These are phyloP conservation scores for Botia kubotai DNA, from an alignment of 2,797 vertebrate genomes.

Conservation along the genomic window DNA sequence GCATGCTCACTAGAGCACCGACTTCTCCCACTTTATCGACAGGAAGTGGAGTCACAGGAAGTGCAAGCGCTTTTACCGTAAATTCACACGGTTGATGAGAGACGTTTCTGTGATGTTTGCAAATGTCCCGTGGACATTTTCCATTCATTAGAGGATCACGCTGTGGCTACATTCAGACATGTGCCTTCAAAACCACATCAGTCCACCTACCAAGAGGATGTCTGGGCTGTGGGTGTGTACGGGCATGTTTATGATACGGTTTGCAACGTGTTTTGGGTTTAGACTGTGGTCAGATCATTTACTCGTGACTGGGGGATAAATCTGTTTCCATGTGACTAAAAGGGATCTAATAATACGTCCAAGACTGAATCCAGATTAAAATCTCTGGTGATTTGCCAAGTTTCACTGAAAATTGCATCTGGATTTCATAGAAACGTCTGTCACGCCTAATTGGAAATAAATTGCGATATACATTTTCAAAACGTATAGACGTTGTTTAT, in stretches of 20 bases:
- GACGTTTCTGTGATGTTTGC: slow-evolving; percentile 47
- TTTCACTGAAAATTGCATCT: not conserved
- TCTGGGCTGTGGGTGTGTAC: slow-evolving; percentile 43
- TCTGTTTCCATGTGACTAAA: slow-evolving; percentile 17
- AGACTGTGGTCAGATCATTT: slow-evolving; percentile 44
- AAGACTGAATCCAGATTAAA: not conserved
- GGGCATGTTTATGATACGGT: slow-evolving; percentile 49
- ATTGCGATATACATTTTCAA: not conserved
- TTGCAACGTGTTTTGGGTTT: slow-evolving; percentile 27
- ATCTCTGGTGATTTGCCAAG: not conserved
- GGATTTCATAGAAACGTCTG: not conserved
- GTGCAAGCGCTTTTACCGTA: not conserved
- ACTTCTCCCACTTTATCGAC: not conserved
- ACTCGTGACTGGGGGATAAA: slow-evolving; percentile 28
- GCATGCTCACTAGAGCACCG: not conserved
- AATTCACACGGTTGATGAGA: not conserved
- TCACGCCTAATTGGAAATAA: not conserved
- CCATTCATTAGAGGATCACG: slow-evolving; percentile 43
- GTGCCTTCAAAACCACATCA: slow-evolving; percentile 63
- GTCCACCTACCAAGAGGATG: slow-evolving; percentile 39
- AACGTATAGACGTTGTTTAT: not conserved
- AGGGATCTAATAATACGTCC: not conserved
- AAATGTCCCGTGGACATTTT: slow-evolving; percentile 63
- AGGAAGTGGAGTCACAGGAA: slow-evolving; percentile 10
- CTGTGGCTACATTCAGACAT: slow-evolving; percentile 62